Evolutionary conservation across 2,113 vertebrate species (phyloP).

Genomic region (Sisor rabdophorus): DNA sequence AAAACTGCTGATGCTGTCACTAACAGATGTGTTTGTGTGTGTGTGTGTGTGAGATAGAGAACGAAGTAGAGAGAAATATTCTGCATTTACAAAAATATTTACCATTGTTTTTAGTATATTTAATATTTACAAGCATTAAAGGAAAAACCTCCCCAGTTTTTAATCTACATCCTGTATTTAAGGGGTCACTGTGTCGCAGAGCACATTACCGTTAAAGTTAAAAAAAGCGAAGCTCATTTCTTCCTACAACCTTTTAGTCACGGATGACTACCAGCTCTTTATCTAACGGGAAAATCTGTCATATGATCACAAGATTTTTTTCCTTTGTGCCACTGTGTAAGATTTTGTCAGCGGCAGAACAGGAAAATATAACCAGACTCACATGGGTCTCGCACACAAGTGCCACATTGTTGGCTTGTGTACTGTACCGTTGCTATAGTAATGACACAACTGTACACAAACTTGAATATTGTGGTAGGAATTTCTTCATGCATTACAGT

Average conservation of each 20-base stretch:
- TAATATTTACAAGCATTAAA: neutral
- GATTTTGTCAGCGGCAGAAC: neutral
- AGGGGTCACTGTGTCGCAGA: too few species aligned
- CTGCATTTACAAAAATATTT: neutral
- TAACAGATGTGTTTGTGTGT: neutral
- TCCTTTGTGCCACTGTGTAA: neutral
- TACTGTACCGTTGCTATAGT: slow-evolving; percentile 4
- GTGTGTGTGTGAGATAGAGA: neutral
- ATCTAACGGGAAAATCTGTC: neutral
- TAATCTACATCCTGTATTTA: too few species aligned
- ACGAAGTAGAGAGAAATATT: neutral
- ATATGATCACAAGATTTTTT: neutral
- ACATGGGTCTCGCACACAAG: neutral
- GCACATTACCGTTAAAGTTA: too few species aligned
- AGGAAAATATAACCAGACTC: slow-evolving; percentile 2
- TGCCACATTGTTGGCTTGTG: neutral
- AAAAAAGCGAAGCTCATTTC: neutral
- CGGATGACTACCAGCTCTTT: neutral
- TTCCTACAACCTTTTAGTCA: neutral
- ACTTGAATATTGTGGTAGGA: neutral
- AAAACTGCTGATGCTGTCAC: slow-evolving; percentile 30
- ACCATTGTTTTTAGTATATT: neutral
- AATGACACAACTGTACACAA: neutral
- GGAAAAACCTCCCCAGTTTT: neutral
- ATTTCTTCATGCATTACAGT: neutral